These are phyloP conservation scores for Sympetrum striolatum DNA, from an alignment of 2,888 invertebrate species.

Conservation along the genomic window DNA sequence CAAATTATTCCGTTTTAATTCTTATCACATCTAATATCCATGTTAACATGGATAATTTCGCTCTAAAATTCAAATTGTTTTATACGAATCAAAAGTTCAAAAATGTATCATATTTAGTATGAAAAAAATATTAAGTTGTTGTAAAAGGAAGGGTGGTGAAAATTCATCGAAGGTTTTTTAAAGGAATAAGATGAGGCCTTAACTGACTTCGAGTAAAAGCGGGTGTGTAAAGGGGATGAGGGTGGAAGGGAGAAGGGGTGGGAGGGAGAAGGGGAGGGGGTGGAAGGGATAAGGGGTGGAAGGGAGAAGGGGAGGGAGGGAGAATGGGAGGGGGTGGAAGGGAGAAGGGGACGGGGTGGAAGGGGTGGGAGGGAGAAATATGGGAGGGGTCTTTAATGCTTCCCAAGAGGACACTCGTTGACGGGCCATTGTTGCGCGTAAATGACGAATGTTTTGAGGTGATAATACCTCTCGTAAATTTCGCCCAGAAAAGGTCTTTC, in stretches of 20 bases:
- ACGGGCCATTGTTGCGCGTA: slow-evolving; percentile 25
- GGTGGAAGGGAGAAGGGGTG: background rate
- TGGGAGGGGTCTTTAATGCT: background rate
- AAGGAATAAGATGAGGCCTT: too few species aligned
- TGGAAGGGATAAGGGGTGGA: background rate
- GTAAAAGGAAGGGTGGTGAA: too few species aligned
- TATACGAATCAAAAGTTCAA: too few species aligned
- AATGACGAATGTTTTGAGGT: slow-evolving; percentile 32
- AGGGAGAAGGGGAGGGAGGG: too few species aligned
- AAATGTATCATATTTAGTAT: too few species aligned
- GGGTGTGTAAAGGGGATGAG: too few species aligned
- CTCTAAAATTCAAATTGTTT: too few species aligned
- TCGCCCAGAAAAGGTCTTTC: background rate
- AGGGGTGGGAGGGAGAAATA: background rate
- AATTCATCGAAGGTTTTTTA: too few species aligned
- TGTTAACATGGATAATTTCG: too few species aligned
- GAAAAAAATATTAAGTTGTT: too few species aligned
- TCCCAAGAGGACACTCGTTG: background rate
- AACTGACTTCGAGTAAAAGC: background rate
- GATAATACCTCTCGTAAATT: slow-evolving; percentile 16
- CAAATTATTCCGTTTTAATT: too few species aligned
- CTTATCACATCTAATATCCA: too few species aligned
- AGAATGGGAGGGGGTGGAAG: background rate
- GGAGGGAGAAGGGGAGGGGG: background rate
- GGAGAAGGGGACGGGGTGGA: background rate